Evolutionary conservation across 2,888 invertebrate genomes (phyloP), one percentile per base, ranked within the genome.

Genomic region (Marronus borbonicus): DNA sequence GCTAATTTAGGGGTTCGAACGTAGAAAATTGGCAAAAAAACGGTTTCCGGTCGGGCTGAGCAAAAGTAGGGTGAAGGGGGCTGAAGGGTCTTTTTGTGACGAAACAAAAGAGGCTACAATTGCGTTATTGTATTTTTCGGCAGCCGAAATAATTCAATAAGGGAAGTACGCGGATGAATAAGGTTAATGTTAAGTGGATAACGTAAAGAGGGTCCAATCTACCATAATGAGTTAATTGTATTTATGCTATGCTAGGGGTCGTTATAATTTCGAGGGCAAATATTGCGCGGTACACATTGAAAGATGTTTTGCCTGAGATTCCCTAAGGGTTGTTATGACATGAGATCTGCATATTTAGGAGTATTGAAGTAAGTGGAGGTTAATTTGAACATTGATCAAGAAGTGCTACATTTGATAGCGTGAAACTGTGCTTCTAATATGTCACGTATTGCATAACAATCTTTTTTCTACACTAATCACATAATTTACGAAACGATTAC

Each of bases 1-100:
- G 60, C 60, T 74, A 74, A 74, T 74, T 74, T 74, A 52, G 60
- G 62, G 72, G 60, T 44, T 74, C 72, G 60, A 60, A 60, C 60
- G 72, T 68, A 39, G 72, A 74, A 74, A 74, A 74, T 74, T 49
- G 60, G 72, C 60, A 60, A 74, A 74, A 44, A 74, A 74, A 68
- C 68, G 68, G 20, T 50, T 68, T 50, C 20, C 28, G 55, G 36
- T 50, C 28, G 20, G 20, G 49, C n/a, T n/a, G 14, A 20, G 36
- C 20, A 49, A 24, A 8, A 20, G 44, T 39, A 20, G 60, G 49
- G n/a, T 14, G 44, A 14, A 20, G n/a, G 31, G 44, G 55, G n/a
- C 3, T 8, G 10, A 4, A 44, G 44, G 36, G 36, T 17, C 36
- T 74, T 74, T 74, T 74, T 74, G 72, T 74, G 39, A 24, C 14